A percentile compares a stretch with the other conserved stretches of the same genome.
Evolutionary conservation across 2,888 invertebrate species (phyloP).

Genomic region (Erebia palarica): DNA sequence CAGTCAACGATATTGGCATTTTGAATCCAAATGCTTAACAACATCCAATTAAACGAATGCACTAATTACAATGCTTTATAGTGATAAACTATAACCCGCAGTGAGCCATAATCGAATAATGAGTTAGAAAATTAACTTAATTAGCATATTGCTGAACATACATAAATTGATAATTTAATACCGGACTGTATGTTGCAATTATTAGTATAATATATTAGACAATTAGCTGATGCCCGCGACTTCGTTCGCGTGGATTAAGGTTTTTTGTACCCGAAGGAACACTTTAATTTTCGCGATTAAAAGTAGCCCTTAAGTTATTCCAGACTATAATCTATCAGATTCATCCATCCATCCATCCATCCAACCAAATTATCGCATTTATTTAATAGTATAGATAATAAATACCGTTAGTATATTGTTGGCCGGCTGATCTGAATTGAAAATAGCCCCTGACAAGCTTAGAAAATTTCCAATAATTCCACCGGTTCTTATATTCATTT

Average conservation of each 20-base stretch:
- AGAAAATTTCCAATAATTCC: too few relatives aligned
- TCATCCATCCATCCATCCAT: too few relatives aligned
- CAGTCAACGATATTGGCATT: not conserved
- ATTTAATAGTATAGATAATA: too few relatives aligned
- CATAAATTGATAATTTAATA: slow-evolving; percentile 13
- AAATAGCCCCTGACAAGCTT: not conserved
- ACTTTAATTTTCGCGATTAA: too few relatives aligned
- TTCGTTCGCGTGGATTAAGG: too few relatives aligned
- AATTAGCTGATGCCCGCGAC: too few relatives aligned
- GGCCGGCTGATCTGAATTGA: not conserved
- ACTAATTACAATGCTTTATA: slow-evolving; percentile 33
- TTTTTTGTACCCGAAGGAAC: too few relatives aligned
- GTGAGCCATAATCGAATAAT: slow-evolving; percentile 53
- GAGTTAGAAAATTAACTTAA: slow-evolving; percentile 10
- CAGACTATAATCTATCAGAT: too few relatives aligned
- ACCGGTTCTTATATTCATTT: too few relatives aligned
- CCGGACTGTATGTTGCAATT: not conserved
- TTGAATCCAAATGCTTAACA: slow-evolving; percentile 2
- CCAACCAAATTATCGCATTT: too few relatives aligned
- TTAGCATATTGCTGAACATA: slow-evolving; percentile 12
- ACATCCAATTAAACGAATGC: slow-evolving; percentile 6
- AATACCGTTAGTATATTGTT: not conserved
- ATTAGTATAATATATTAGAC: not conserved
- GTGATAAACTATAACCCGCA: slow-evolving; percentile 31
- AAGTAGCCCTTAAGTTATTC: too few relatives aligned